Conservation (phyloP, 2,797 vertebrate genomes). For the Menidia menidia region DNA sequence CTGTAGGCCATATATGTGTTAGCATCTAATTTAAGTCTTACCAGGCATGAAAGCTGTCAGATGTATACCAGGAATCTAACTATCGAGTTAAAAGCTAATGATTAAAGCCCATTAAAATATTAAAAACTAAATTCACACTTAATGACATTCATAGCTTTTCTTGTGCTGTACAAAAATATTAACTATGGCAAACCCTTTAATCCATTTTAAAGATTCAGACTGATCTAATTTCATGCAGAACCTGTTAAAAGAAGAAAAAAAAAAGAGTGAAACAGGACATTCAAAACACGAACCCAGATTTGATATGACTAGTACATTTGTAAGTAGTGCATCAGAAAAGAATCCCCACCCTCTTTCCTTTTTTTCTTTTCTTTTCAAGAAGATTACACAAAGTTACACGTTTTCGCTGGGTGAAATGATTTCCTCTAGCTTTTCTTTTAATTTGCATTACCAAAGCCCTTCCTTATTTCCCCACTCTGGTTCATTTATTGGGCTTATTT, state of each 20-base stretch:
- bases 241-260: not conserved
- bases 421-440: not conserved
- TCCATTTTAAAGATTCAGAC: not conserved
- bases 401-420: not conserved
- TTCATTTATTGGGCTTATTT: constrained; percentile 66
- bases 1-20: constrained; percentile 16
- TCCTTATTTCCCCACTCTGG: constrained; percentile 19
- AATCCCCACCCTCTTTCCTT: too few species aligned
- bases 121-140: constrained; percentile 53
- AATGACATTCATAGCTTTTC: constrained; percentile 34
- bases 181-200: not conserved
- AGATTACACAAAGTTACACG: too few species aligned
- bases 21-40: constrained; percentile 70
- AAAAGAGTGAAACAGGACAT: too few species aligned
- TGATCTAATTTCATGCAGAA: not conserved
- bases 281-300: too few species aligned
- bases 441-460: not conserved
- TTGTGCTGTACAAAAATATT: not conserved
- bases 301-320: not conserved
- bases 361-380: not conserved
- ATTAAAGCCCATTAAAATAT: constrained; percentile 72
- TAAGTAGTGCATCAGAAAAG: not conserved
- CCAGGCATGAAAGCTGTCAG: constrained; percentile 74
- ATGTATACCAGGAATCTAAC: constrained; percentile 67
- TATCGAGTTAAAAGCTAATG: constrained; percentile 71